These are phyloP conservation scores for Stenoptilia bipunctidactyla DNA, from an alignment of 2,888 invertebrate genomes.

Conservation along the genomic window DNA sequence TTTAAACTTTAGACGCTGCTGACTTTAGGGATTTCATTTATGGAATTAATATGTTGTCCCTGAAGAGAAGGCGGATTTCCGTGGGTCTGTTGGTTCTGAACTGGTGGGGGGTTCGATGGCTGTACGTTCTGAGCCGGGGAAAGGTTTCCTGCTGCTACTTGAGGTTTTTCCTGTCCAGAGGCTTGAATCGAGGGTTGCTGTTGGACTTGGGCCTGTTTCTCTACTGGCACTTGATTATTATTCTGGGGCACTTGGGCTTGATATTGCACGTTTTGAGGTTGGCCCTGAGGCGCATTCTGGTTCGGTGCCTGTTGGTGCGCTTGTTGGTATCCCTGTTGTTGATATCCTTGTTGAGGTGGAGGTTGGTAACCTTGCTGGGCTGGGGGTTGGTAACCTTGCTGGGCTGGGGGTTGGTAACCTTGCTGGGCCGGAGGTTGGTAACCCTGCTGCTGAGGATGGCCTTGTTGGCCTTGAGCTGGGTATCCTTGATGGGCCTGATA, in stretches of 20 bases:
- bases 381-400: conserved; percentile 10
- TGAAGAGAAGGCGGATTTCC: not conserved
- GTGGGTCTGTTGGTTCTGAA: not conserved
- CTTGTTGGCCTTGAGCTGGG: conserved; percentile 3
- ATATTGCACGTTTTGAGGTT: conserved; percentile 5
- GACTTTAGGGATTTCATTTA: no score
- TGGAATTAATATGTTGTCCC: no score
- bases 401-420: conserved; percentile 20
- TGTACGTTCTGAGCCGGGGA: no score
- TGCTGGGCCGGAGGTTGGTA: conserved; percentile 20
- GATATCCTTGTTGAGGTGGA: conserved; percentile 12
- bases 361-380: conserved; percentile 6
- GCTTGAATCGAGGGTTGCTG: no score
- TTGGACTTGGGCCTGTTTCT: no score
- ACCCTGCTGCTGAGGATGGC: conserved; percentile 15
- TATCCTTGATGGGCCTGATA: not conserved
- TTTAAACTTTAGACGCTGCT: no score
- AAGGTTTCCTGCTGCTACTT: no score
- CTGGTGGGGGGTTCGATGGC: no score
- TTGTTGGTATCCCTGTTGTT: conserved; percentile 14
- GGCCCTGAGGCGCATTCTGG: conserved; percentile 7
- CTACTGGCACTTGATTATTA: not conserved
- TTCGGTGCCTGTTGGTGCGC: conserved; percentile 20
- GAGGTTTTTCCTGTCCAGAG: no score
- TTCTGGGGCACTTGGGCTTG: conserved; percentile 6